Evolutionary conservation across 2,113 vertebrate genomes (phyloP), one percentile per base, ranked within the genome.

Genomic region (Gymnogyps californianus): DNA sequence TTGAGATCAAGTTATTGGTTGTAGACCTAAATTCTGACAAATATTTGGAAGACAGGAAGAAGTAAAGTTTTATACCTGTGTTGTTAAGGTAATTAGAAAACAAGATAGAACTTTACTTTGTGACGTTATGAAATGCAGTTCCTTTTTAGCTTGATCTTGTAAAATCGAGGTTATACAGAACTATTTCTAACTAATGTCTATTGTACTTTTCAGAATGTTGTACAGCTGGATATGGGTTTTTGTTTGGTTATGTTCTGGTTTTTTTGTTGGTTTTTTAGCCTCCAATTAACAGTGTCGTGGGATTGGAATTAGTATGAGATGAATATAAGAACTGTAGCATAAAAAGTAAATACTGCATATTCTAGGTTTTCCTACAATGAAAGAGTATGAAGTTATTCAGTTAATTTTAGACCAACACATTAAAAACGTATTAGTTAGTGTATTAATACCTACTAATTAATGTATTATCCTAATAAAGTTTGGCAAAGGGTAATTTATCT

Each of bases 91-190:
- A 64, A n/a, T 67, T 42, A 49, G 34, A 65, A 77, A 80, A 42
- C 25, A 67, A 69, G 7, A 9, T 42, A 64, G 47, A 57, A 59
- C 7, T 62, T 85, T 36, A 55, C 25, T 82, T 89, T 36, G 36
- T 66, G 52, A 28, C 1, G 0, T 83, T 79, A 36, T 51, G 38
- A 71, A 84, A 71, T 58, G 28, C 32, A 76, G 2, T 71, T 92
- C 51, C 5, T 47, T 5, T 67, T 65, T 61, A 69, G 10, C 29
- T 70, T 77, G 32, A 13, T 67, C 13, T 67, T 46, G 16, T 74
- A 75, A 65, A 79, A 79, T 71, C 0, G 0, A 47, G 31, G 12
- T 75, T 58, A 10, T 57, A 40, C 0, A 1, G 46, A 58, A 46
- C 6, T 42, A 47, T 54, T 80, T 69, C 16, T 66, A 82, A 54